phyloP scores from a whole-genome alignment of 2,888 invertebrate species.

The Nomada flava region DNA sequence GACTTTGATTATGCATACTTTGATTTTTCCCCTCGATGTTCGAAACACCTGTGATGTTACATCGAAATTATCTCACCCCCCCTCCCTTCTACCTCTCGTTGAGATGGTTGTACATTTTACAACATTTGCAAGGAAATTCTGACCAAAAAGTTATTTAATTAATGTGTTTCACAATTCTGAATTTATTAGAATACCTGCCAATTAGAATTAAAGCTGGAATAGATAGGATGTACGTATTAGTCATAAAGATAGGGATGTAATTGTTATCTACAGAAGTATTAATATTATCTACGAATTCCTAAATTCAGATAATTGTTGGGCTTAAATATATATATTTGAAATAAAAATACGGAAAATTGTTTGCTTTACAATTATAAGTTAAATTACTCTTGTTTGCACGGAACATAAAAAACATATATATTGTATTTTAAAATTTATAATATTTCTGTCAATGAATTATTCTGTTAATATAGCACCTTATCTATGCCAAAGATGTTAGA shows the following conservation, averaged over 20 bases:
- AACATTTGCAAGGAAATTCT: background rate
- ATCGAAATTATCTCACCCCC: background rate
- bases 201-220: background rate
- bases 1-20: conserved; percentile 24
- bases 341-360: background rate
- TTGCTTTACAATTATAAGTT: background rate
- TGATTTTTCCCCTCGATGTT: background rate
- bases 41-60: background rate
- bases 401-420: background rate
- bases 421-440: background rate
- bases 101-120: background rate
- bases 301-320: background rate
- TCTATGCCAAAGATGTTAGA: background rate
- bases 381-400: no score
- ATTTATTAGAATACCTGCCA: background rate
- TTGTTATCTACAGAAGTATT: background rate
- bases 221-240: background rate
- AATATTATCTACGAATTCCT: background rate
- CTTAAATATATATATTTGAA: background rate
- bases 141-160: background rate
- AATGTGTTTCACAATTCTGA: background rate
- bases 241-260: background rate
- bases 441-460: background rate
- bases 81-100: background rate
- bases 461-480: background rate